Evolutionary conservation across 2,797 vertebrate genomes (phyloP).

Genomic region (Rhinichthys osculus): DNA sequence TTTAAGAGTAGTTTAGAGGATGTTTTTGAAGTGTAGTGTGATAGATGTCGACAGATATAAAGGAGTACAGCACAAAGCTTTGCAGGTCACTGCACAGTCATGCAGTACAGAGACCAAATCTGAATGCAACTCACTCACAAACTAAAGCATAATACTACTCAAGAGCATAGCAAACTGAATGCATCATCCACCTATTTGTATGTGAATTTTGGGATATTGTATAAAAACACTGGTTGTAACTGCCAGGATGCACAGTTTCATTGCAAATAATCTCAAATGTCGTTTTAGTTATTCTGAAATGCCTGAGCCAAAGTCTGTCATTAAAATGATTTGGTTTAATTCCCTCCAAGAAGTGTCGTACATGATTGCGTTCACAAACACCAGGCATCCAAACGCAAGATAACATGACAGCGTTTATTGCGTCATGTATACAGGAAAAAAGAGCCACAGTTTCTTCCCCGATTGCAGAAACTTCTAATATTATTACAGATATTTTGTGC

Average conservation of each 20-base stretch:
- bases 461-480: background rate
- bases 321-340: background rate
- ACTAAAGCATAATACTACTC: background rate
- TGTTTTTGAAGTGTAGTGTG: slow-evolving; percentile 11
- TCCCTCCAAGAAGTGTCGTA: background rate
- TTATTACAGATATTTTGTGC: background rate
- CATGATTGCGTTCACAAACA: background rate
- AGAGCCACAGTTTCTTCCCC: too few relatives aligned
- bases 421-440: too few relatives aligned
- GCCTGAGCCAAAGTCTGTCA: background rate
- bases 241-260: background rate
- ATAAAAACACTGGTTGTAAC: background rate
- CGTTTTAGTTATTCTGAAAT: background rate
- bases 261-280: background rate
- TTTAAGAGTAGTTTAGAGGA: slow-evolving; percentile 7
- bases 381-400: background rate
- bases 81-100: slow-evolving; percentile 23
- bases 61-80: slow-evolving; percentile 17
- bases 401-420: background rate
- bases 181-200: background rate
- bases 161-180: background rate
- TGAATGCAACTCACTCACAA: slow-evolving; percentile 20
- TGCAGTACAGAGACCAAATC: slow-evolving; percentile 12
- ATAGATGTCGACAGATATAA: slow-evolving; percentile 29
- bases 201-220: background rate